Conservation (phyloP, 1,140 invertebrate species). For the Leptonema lineaticorne region DNA sequence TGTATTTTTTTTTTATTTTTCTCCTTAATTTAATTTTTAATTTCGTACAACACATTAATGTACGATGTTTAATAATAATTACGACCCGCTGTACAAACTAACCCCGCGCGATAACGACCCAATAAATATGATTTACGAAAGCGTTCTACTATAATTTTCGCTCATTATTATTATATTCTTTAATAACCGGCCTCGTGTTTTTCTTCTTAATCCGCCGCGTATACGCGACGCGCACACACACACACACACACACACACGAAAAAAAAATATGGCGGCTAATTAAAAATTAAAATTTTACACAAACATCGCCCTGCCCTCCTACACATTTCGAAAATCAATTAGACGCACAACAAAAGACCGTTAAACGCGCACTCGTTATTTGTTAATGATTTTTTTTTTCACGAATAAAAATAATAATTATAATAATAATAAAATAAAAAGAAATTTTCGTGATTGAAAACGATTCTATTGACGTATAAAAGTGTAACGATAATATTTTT, state of each 20-base stretch:
- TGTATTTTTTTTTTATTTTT: too few relatives aligned
- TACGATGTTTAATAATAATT: too few relatives aligned
- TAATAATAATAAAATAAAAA: too few relatives aligned
- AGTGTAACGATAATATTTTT: too few relatives aligned
- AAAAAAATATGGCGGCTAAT: too few relatives aligned
- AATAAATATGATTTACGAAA: slow-evolving; percentile 19
- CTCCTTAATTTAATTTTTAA: too few relatives aligned
- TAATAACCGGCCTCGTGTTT: neutral
- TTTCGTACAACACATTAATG: too few relatives aligned
- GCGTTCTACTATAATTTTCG: slow-evolving; percentile 12
- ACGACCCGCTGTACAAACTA: slow-evolving; percentile 9
- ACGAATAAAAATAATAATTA: too few relatives aligned
- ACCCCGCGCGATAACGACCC: slow-evolving; percentile 14
- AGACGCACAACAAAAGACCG: neutral
- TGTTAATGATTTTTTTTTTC: neutral
- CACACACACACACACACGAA: neutral
- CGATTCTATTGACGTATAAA: too few relatives aligned
- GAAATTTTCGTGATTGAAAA: too few relatives aligned
- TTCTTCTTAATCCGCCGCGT: too few relatives aligned
- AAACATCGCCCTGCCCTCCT: neutral
- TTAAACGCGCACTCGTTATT: neutral
- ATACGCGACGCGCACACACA: neutral
- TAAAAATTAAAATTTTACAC: slow-evolving; percentile 1
- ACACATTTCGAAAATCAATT: neutral
- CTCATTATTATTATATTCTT: slow-evolving; percentile 11